These are phyloP conservation scores for Gallinago jamesoni DNA, from an alignment of 2,113 vertebrate genomes.

Conservation along the genomic window DNA sequence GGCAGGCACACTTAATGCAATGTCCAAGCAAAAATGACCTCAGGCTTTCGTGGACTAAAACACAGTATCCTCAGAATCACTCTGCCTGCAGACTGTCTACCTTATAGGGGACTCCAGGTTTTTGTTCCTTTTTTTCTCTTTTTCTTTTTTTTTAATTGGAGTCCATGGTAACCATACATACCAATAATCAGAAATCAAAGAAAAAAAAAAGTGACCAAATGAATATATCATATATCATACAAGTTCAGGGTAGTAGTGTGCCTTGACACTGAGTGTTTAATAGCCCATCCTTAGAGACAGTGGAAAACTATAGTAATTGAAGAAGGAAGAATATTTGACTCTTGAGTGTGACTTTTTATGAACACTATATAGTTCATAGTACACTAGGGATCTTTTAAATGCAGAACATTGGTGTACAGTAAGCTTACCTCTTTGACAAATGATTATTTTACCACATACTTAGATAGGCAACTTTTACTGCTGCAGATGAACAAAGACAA, in stretches of 20 bases:
- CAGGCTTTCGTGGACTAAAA: slow-evolving; percentile 7
- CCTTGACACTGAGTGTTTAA: slow-evolving; percentile 66
- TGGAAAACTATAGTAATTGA: slow-evolving; percentile 71
- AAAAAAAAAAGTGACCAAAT: slow-evolving; percentile 8
- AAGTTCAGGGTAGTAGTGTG: background rate
- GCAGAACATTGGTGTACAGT: slow-evolving; percentile 48
- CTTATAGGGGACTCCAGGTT: background rate
- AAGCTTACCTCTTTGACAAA: slow-evolving; percentile 75
- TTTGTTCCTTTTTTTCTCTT: too few relatives aligned
- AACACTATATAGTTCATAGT: slow-evolving; percentile 55
- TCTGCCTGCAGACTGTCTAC: background rate
- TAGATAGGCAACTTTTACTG: slow-evolving; percentile 60
- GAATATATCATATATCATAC: slow-evolving; percentile 3
- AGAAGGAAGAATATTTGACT: slow-evolving; percentile 67
- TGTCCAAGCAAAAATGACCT: slow-evolving; percentile 45
- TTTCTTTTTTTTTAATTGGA: background rate
- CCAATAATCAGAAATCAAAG: slow-evolving; percentile 14
- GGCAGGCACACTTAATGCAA: slow-evolving; percentile 41
- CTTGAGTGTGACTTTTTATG: slow-evolving; percentile 67
- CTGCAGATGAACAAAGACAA: slow-evolving; percentile 54
- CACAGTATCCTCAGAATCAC: background rate
- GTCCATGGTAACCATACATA: background rate
- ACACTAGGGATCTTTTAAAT: slow-evolving; percentile 73
- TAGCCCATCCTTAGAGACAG: slow-evolving; percentile 44
- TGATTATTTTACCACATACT: slow-evolving; percentile 70